Conservation (phyloP, 2,888 invertebrate genomes). For the Diarsia rubi region DNA sequence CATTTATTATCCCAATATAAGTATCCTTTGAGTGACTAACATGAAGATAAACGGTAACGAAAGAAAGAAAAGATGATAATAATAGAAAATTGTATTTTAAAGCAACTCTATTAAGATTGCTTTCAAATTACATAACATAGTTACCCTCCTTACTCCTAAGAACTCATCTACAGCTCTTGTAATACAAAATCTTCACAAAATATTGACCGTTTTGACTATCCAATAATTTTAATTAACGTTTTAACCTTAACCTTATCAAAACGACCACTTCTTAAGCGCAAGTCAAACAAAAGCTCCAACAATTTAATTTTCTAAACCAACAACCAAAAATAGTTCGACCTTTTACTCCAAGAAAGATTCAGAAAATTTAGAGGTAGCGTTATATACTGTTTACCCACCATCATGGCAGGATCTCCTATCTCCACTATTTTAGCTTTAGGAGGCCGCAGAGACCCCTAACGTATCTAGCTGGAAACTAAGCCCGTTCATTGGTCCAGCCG, state of each 20-base stretch:
- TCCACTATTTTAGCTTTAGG: slow-evolving; percentile 61
- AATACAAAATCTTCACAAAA: not conserved
- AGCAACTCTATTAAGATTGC: not conserved
- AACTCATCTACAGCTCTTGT: not conserved
- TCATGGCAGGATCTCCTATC: slow-evolving; percentile 46
- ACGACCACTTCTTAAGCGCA: not conserved
- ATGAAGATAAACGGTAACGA: not conserved
- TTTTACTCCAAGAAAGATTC: slow-evolving; percentile 12
- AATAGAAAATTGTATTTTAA: too few species aligned
- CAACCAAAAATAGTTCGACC: slow-evolving; percentile 22
- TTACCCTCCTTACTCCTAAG: not conserved
- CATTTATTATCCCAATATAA: not conserved
- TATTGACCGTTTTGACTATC: not conserved
- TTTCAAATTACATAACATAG: not conserved
- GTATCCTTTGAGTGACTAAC: not conserved
- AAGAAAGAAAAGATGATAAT: too few species aligned
- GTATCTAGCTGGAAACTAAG: slow-evolving; percentile 47
- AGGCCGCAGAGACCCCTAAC: slow-evolving; percentile 60
- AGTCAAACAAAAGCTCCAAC: slow-evolving; percentile 11
- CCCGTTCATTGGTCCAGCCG: slow-evolving; percentile 54
- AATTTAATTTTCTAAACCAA: slow-evolving; percentile 22
- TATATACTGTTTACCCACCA: slow-evolving; percentile 52
- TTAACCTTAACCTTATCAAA: not conserved
- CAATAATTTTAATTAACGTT: slow-evolving; percentile 17
- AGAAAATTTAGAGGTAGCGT: slow-evolving; percentile 38